phyloP scores from a whole-genome alignment of 2,797 vertebrate species.

The Spondyliosoma cantharus region DNA sequence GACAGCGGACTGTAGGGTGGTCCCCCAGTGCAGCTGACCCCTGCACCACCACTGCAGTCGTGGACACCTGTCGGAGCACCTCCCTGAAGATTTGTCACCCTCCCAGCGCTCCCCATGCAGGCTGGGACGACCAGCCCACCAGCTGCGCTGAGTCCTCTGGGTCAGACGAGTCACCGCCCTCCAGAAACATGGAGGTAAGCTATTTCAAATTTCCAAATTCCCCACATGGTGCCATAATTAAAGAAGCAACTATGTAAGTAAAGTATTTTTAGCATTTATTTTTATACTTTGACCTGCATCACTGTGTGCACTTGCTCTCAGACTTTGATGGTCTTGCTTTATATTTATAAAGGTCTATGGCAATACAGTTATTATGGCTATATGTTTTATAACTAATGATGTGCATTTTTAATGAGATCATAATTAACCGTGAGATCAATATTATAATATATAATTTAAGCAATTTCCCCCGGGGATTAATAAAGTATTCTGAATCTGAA shows the following conservation, averaged over 20 bases:
- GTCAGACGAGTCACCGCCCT: conserved; percentile 67
- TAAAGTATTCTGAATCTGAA: too few relatives aligned
- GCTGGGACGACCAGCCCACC: conserved; percentile 52
- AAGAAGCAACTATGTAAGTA: not conserved
- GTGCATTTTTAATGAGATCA: not conserved
- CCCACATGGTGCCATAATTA: not conserved
- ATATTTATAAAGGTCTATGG: not conserved
- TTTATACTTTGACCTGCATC: not conserved
- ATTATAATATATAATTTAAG: too few relatives aligned
- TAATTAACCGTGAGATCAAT: not conserved
- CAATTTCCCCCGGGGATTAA: too few relatives aligned
- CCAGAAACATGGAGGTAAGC: conserved; percentile 85
- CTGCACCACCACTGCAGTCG: conserved; percentile 49
- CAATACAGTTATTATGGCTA: not conserved
- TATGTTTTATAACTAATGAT: not conserved
- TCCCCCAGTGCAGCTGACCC: conserved; percentile 48
- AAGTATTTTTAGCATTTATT: not conserved
- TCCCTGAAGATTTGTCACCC: conserved; percentile 61
- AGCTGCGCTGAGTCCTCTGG: conserved; percentile 60
- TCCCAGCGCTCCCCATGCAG: conserved; percentile 63
- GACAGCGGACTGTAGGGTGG: conserved; percentile 27
- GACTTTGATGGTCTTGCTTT: not conserved
- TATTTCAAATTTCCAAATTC: conserved; percentile 17
- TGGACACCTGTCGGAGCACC: conserved; percentile 65
- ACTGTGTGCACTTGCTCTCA: not conserved